phyloP scores from a whole-genome alignment of 2,888 invertebrate genomes.

The Cyclophora punctaria region DNA sequence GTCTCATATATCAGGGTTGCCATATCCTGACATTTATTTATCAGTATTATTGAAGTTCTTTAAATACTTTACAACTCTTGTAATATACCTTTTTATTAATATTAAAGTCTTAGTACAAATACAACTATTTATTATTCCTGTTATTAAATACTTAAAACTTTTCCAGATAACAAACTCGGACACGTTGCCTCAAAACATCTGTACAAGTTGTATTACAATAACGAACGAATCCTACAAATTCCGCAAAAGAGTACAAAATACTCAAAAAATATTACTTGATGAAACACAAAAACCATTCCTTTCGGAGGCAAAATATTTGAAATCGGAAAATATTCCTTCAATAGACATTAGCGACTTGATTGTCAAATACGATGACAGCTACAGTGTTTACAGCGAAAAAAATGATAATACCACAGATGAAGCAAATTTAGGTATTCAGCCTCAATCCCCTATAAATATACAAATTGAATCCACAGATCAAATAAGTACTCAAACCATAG shows the following conservation, averaged over 20 bases:
- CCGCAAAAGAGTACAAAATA: conserved; percentile 30
- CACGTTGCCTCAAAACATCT: conserved; percentile 32
- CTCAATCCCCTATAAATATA: not conserved
- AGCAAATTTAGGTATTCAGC: not conserved
- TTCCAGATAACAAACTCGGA: conserved; percentile 33
- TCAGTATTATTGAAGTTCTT: not conserved
- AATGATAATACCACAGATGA: conserved; percentile 10
- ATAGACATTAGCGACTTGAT: conserved; percentile 36
- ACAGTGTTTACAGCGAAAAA: conserved; percentile 27
- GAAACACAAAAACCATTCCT: too few species aligned
- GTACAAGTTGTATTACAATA: conserved; percentile 25
- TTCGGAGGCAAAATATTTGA: conserved; percentile 1
- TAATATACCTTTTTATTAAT: not conserved
- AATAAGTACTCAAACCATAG: not conserved
- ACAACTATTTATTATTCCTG: not conserved
- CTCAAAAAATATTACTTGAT: conserved; percentile 21
- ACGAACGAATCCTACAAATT: conserved; percentile 30
- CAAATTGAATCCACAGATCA: conserved; percentile 6
- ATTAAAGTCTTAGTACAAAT: not conserved
- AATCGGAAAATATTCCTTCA: conserved; percentile 8
- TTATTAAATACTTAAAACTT: not conserved
- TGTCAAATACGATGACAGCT: conserved; percentile 33
- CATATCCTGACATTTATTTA: not conserved
- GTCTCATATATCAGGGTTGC: too few species aligned
- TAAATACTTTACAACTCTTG: not conserved